Conservation (phyloP, 2,888 invertebrate genomes). For the Eupithecia vulgata region DNA sequence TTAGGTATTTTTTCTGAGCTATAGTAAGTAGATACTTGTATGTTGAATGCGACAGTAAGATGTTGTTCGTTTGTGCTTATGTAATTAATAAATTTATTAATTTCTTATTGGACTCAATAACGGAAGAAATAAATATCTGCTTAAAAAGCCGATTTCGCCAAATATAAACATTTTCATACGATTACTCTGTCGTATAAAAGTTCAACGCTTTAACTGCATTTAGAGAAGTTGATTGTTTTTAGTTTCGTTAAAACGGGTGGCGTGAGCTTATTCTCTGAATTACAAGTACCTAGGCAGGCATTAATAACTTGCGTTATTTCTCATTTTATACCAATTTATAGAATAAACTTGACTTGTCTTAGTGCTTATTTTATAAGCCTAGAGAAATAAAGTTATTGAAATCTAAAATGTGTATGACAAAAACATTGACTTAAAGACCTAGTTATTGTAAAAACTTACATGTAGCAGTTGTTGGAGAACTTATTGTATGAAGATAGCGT, state of each 20-base stretch:
- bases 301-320: no score
- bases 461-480: conserved; percentile 92
- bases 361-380: no score
- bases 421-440: no score
- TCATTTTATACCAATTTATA: no score
- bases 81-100: background rate
- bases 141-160: background rate
- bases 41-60: background rate
- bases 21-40: background rate
- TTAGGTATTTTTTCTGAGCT: no score
- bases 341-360: no score
- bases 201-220: background rate
- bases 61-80: background rate
- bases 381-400: no score
- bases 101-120: background rate
- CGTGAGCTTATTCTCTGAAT: background rate
- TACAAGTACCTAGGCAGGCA: background rate
- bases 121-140: background rate
- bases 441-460: conserved; percentile 72
- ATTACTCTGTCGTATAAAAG: background rate
- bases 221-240: background rate
- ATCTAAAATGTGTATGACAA: no score
- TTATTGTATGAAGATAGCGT: conserved; percentile 93
- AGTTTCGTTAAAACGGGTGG: background rate
- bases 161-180: background rate